These are phyloP conservation scores for Tribolium madens DNA, from an alignment of 1,140 invertebrate genomes.

Conservation along the genomic window DNA sequence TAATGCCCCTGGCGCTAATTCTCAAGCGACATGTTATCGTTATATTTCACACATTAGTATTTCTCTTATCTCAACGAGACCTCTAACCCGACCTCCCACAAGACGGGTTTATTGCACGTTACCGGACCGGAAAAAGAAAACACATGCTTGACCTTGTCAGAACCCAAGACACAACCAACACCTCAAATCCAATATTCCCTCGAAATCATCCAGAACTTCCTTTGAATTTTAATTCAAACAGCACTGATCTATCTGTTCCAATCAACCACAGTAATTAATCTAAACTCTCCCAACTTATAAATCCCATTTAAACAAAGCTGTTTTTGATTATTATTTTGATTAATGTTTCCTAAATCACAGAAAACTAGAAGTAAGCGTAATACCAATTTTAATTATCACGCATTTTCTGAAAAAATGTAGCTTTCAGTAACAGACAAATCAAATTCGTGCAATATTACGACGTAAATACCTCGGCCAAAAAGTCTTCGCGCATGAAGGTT, in stretches of 20 bases:
- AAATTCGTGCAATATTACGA: too few relatives aligned
- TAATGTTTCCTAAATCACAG: background rate
- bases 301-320: background rate
- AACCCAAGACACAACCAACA: background rate
- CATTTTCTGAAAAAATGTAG: background rate
- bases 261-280: background rate
- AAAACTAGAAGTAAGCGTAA: background rate
- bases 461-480: too few relatives aligned
- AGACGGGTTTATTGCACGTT: slow-evolving; percentile 20
- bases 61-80: slow-evolving; percentile 46
- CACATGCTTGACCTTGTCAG: background rate
- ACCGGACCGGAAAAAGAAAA: background rate
- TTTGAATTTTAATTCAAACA: background rate
- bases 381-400: background rate
- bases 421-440: too few relatives aligned
- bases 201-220: too few relatives aligned
- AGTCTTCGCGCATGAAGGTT: too few relatives aligned
- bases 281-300: background rate
- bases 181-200: too few relatives aligned
- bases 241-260: background rate
- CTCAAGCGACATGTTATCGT: slow-evolving; percentile 46
- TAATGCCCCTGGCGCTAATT: slow-evolving; percentile 52
- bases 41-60: slow-evolving; percentile 51
- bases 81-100: slow-evolving; percentile 35
- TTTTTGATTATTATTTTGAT: background rate